These are phyloP conservation scores for Poecilus cupreus DNA, from an alignment of 2,888 invertebrate species.

Conservation along the genomic window DNA sequence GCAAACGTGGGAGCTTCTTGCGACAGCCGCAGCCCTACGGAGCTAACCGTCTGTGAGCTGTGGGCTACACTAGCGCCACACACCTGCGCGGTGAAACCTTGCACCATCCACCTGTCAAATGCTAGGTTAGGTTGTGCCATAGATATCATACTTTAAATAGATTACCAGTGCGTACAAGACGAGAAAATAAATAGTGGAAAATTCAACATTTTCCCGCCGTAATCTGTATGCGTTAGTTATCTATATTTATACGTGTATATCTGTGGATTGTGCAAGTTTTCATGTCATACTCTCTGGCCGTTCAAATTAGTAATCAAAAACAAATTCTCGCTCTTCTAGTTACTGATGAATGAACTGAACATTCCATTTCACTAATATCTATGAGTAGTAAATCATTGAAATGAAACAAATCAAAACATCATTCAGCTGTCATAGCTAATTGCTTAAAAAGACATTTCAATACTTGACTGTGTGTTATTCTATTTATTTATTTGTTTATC, in stretches of 20 bases:
- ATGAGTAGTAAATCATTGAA: slow-evolving; percentile 16
- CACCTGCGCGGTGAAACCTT: background rate
- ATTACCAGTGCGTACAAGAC: background rate
- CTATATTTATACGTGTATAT: no score
- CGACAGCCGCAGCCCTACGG: background rate
- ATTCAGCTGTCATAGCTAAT: background rate
- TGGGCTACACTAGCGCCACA: background rate
- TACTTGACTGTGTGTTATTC: background rate
- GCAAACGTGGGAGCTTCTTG: slow-evolving; percentile 77
- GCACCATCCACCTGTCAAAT: no score
- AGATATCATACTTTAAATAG: no score
- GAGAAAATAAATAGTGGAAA: background rate
- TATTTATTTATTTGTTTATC: background rate
- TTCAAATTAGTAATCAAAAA: background rate
- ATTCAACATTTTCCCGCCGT: background rate
- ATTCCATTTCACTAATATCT: slow-evolving; percentile 1
- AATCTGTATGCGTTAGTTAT: no score
- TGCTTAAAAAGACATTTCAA: slow-evolving; percentile 31
- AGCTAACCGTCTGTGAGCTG: background rate
- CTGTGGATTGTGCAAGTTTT: slow-evolving; percentile 6
- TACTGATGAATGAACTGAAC: slow-evolving; percentile 33
- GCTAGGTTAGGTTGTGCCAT: no score
- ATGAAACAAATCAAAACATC: slow-evolving; percentile 1
- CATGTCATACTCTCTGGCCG: slow-evolving; percentile 29
- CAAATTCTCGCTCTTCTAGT: slow-evolving; percentile 36